Base-by-base conservation (phyloP, 2,113 vertebrate genomes). In the Vidua macroura region DNA sequence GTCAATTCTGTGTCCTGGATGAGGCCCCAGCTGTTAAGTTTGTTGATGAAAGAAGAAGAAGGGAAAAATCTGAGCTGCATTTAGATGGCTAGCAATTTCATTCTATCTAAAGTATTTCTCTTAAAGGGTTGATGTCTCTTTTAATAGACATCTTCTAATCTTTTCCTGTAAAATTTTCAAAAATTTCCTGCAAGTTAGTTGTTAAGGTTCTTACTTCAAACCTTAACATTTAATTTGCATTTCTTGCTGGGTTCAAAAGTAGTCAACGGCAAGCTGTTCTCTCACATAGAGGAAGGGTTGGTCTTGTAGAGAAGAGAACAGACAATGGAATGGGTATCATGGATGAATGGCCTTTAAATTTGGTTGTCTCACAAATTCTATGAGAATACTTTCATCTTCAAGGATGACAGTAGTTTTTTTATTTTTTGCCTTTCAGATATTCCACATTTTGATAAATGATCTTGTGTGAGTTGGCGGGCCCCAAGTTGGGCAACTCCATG, bases 21-120 rank as follows among this genome's bases (percentile, higher is more conserved):
- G 64, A 94, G 39, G 77, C 37, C 62, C 77, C 95, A 98, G 93
- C 88, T 97, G 82, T 83, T 96, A 90, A 78, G 43, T 95, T 83
- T 67, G 8, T 20, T 89, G 15, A 96, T 83, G 43, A 73, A 93
- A 72, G 15, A 4, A 30, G n/a, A 52, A 73, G 44, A 64, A 31
- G 10, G 15, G 22, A 77, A 96, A 96, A 69, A 85, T 4, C n/a
- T 88, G 68, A 90, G n/a, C 51, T 62, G 37, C 48, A 39, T 92
- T 88, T 92, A 67, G 52, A 72, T 81, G 43, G 75, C 68, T 62
- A 84, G 25, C 0, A 7, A 41, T 68, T 55, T 15, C 24, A 68
- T 78, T 73, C 10, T 21, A 63, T 75, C 49, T 46, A 48, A 85
- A 87, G 19, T 81, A 43, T 8, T 63, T 76, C 17, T 37, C 46